These are phyloP conservation scores for Perca fluviatilis DNA, from an alignment of 2,113 vertebrate genomes.

Conservation along the genomic window DNA sequence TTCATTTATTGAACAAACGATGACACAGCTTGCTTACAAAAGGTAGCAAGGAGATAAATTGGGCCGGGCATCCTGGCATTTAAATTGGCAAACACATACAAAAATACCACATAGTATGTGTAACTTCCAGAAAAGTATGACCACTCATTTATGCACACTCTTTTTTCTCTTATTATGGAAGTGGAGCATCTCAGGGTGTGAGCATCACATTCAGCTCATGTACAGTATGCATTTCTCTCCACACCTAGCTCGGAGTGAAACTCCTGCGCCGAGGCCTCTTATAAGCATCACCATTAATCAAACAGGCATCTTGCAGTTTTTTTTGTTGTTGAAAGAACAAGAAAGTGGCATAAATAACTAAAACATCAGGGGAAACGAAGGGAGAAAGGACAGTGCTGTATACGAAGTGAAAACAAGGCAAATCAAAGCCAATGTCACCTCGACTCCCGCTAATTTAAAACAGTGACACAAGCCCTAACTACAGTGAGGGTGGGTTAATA, in stretches of 20 bases:
- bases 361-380: constrained; percentile 54
- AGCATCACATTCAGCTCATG: constrained; percentile 46
- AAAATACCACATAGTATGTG: background rate
- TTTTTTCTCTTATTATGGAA: constrained; percentile 68
- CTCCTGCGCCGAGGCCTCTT: constrained; percentile 47
- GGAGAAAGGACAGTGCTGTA: constrained; percentile 27
- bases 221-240: constrained; percentile 36
- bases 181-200: constrained; percentile 50
- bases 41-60: constrained; percentile 26
- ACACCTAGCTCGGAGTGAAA: constrained; percentile 67
- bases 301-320: constrained; percentile 56
- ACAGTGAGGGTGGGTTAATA: constrained; percentile 56
- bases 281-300: constrained; percentile 77
- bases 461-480: constrained; percentile 46
- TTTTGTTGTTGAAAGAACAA: constrained; percentile 24
- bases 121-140: constrained; percentile 27
- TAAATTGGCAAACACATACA: constrained; percentile 38
- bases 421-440: constrained; percentile 77
- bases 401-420: constrained; percentile 34
- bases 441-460: constrained; percentile 68
- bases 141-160: constrained; percentile 50
- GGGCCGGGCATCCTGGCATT: constrained; percentile 18
- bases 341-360: constrained; percentile 76
- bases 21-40: constrained; percentile 4
- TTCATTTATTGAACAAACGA: background rate